Evolutionary conservation across 2,113 vertebrate genomes (phyloP), one percentile per base, ranked within the genome.

Genomic region (Boleophthalmus pectinirostris): DNA sequence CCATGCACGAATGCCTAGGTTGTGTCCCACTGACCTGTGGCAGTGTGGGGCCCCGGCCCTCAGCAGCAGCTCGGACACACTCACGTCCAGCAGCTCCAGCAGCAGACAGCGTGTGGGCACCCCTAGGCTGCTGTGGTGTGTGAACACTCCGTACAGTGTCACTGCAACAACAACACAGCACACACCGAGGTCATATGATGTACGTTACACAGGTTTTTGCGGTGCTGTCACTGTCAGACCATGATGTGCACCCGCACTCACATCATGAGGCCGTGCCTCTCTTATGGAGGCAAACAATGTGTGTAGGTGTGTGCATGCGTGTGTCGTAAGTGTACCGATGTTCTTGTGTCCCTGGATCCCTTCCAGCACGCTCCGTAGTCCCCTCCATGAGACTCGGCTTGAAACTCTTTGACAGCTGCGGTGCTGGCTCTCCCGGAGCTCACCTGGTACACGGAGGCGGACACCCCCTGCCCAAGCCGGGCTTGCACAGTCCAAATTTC

Each of bases 61-160:
- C 74, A 97, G 92, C 88, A 98, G 88, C 92, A 98, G 86, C 80
- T 98, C 97, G 0, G 97, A 98, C 83, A 98, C 96, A 0, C 96
- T 98, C 89, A 97, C 93, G 67, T 98, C 97, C 92, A 98, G 84
- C 71, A 98, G 93, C 91, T 98, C 97, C 86, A 98, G 92, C 80
- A 98, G 88, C 1, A 98, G 94, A 74, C 97, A 98, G 75, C 92
- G 95, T 0, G 96, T 95, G 0, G 95, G 88, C 46, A 95, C 93
- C 0, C 95, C 94, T 3, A 91, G 88, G 69, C 92, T 91, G 83
- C 91, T 94, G 87, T 94, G 94, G 85, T 96, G 96, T 75, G 96
- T 97, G 88, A 97, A 97, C 79, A 97, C 95, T 0, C 97, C 96
- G 0, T 97, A 97, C 25, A 98, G 90, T 0, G 96, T 96, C 87